Base-by-base conservation (phyloP, 1,140 invertebrate species). In the Neuroterus valhalla region DNA sequence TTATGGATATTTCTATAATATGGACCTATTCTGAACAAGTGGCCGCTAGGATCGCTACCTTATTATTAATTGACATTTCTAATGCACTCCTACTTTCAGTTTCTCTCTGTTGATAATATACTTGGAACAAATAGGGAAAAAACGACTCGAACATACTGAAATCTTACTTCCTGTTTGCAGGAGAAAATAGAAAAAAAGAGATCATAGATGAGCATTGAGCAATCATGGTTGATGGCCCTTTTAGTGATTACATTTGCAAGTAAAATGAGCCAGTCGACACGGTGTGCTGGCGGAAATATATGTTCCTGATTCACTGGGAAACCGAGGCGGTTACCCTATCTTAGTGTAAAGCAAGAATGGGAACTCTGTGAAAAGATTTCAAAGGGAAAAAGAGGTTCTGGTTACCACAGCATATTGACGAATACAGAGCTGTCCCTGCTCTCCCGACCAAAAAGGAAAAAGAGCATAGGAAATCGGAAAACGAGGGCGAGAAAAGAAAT, bases 231-330 rank as follows among this genome's bases (percentile, higher is more conserved):
- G 83, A 86, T 85, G 81, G 83, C 77, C 83, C 83, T 86, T 83
- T 87, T 86, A 86, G 86, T 86, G 86, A 87, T 87, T 87, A 84
- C 86, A 88, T 88, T 88, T 86, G 86, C 86, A 88, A 88, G 86
- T 88, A 86, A 88, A 86, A 88, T 81, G 84, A 88, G 80, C 78
- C 45, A 72, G 76, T 76, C 79, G 78, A 78, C 82, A 83, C 75
- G 68, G 43, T 31, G 66, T 43, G 23, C 38, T 45, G 55, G 77
- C 76, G 81, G 81, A 85, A 84, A 84, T 83, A 48, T 48, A 85
- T 83, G 76, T 77, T 66, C 67, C 72, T 79, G 78, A 82, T 81
- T 81, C 81, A 76, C 74, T 62, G 71, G 43, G 44, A 46, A 66
- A 26, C 46, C 12, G 62, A 74, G 71, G 55, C 52, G 62, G 38